Conservation (phyloP, 2,113 vertebrate species). For the Thunnus maccoyii region DNA sequence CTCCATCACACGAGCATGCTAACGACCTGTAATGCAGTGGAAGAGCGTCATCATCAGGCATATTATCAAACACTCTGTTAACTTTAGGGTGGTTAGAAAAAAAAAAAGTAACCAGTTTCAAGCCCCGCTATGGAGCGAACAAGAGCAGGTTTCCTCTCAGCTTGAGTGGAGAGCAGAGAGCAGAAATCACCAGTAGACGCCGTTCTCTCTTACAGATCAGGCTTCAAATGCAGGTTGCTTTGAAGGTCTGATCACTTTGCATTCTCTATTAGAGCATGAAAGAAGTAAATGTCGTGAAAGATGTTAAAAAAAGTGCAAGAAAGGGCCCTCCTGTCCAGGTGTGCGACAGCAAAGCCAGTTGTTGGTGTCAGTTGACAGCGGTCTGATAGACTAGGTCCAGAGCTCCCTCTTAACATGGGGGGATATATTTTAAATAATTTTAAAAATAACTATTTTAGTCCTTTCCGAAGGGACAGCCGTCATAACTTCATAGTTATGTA, state of each 20-base stretch:
- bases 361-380: constrained; percentile 37
- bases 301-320: constrained; percentile 23
- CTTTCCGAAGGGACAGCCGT: constrained; percentile 57
- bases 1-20: constrained; percentile 16
- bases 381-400: constrained; percentile 62
- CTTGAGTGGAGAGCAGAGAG: constrained; percentile 10
- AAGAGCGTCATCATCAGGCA: constrained; percentile 23
- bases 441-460: constrained; percentile 59
- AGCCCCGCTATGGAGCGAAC: constrained; percentile 10
- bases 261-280: constrained; percentile 29
- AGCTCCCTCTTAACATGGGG: constrained; percentile 56
- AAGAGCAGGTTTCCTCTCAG: constrained; percentile 30
- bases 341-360: constrained; percentile 23
- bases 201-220: constrained; percentile 17
- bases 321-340: constrained; percentile 21
- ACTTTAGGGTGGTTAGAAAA: constrained; percentile 1
- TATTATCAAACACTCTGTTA: constrained; percentile 34
- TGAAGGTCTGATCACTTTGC: constrained; percentile 34
- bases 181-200: constrained; percentile 17
- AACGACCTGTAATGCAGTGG: neutral
- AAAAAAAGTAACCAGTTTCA: constrained; percentile 14
- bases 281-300: constrained; percentile 25
- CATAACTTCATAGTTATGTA: constrained; percentile 46
- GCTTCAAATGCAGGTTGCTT: constrained; percentile 52
- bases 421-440: constrained; percentile 78